Evolutionary conservation across 2,113 vertebrate species (phyloP), one percentile per base, ranked within the genome.

Genomic region (Notiomystis cincta): DNA sequence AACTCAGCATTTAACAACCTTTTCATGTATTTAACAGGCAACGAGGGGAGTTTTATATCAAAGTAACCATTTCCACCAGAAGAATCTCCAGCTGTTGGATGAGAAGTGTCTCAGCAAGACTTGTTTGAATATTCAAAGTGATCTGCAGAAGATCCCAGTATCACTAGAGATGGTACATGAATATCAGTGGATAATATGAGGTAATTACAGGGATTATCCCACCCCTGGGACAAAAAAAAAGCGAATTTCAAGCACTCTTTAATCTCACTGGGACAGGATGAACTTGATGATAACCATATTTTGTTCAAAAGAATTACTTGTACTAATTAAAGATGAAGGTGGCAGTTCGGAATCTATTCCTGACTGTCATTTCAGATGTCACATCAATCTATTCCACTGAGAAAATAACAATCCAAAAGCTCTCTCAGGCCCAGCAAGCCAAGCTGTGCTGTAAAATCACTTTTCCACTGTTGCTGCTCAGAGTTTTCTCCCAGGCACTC

Each of bases 321-420:
- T 44, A 56, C 67, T 96, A 94, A 96, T 96, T 95, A 96, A 92
- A 90, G 92, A 96, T 83, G 90, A 97, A 94, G 95, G 90, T 96
- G 90, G 71, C 92, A 88, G 95, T 33, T 95, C 92, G 71, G 95
- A 82, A 90, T 94, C 90, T 73, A 24, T 56, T 70, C 92, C 93
- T 96, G 92, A 21, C 80, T 96, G 90, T 94, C 95, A 90, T 67
- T 93, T 88, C 88, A 88, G 71, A 79, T 86, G 85, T 86, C 95
- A 96, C 71, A 93, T 95, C 96, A 87, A 77, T 70, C 94, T 58
- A 79, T 69, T 94, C 91, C 84, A 42, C 70, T 21, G 90, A 94
- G 95, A 77, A 96, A 97, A 93, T 47, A 76, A 80, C 84, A 89
- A 86, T 85, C 93, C 70, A 66, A 70, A 31, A 2, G 64, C 66